Conservation (phyloP, 30 jellyfish, hydroid and myxozoan species). For the Aurelia sp. region DNA sequence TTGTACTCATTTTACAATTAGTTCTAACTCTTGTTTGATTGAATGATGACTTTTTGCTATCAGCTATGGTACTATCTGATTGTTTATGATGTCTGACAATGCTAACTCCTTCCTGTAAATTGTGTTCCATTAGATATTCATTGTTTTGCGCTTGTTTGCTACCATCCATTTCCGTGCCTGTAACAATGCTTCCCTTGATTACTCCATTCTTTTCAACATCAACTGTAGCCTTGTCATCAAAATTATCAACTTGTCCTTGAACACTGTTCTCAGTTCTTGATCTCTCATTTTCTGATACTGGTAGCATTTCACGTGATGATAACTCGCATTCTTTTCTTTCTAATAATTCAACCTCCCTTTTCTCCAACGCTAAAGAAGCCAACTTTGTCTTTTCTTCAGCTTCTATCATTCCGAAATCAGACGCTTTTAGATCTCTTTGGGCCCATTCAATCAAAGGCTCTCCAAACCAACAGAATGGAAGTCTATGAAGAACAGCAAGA, state of each 20-base stretch:
- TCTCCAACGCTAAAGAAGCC: neutral
- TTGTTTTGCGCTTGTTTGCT: neutral
- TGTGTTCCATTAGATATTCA: neutral
- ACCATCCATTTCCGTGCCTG: no score
- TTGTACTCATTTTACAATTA: neutral
- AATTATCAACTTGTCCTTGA: neutral
- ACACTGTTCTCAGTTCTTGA: no score
- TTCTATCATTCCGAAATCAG: conserved; percentile 24
- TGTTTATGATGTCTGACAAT: neutral
- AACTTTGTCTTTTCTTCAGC: neutral
- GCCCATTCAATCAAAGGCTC: conserved; percentile 10
- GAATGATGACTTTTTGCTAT: neutral
- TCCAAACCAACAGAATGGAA: conserved; percentile 60
- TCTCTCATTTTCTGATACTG: neutral
- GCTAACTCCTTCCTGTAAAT: neutral
- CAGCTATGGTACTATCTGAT: neutral
- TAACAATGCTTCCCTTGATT: no score
- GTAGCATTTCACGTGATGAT: neutral
- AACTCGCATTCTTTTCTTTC: neutral
- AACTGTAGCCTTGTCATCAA: neutral
- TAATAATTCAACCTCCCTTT: neutral
- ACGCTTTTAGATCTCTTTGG: neutral
- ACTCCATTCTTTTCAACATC: neutral
- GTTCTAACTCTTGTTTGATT: neutral
- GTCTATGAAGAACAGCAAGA: conserved; percentile 64